Base-by-base conservation (phyloP, 2,113 vertebrate species). In the Hemiscyllium ocellatum region DNA sequence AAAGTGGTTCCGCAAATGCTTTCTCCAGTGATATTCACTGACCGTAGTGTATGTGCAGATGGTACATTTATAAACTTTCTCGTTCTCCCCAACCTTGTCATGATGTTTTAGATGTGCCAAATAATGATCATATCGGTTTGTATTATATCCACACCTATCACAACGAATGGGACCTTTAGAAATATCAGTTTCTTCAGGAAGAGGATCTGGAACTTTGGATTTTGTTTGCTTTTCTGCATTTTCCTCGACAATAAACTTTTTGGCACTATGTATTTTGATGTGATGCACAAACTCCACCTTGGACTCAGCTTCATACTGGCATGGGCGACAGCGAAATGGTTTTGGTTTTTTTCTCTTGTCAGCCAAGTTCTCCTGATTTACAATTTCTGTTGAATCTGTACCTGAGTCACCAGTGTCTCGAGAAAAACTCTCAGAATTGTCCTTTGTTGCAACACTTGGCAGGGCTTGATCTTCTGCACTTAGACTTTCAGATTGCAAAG, bases 1-100 rank as follows among this genome's bases (percentile, higher is more conserved):
- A 96, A 99, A 99, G 96, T 99, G 99, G 96, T 99, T 99, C 96
- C 99, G 98, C 96, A 99, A 97, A 97, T 99, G 99, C 96, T 99
- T 99, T 97, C 99, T 99, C 99, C 99, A 99, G 97, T 99, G 99
- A 96, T 99, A 99, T 96, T 99, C 99, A 95, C 99, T 99, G 95
- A 99, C 98, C 0, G 99, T 99, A 95, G 98, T 99, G 96, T 99
- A 99, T 0, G 99, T 98, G 96, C 99, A 99, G 96, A 99, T 98
- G 17, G 98, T 99, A 96, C 99, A 99, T 98, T 98, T 99, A 96
- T 99, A 99, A 78, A 99, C 99, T 72, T 98, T 98, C 97, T 98
- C 98, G 4, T 97, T 98, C 95, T 98, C 98, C 69, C 98, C 98
- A 70, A 98, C 98, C 96, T 99, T 98, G 96, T 97, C 98, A 97